These are phyloP conservation scores for Reinhardtius hippoglossoides DNA, from an alignment of 2,113 vertebrate species.

Conservation along the genomic window DNA sequence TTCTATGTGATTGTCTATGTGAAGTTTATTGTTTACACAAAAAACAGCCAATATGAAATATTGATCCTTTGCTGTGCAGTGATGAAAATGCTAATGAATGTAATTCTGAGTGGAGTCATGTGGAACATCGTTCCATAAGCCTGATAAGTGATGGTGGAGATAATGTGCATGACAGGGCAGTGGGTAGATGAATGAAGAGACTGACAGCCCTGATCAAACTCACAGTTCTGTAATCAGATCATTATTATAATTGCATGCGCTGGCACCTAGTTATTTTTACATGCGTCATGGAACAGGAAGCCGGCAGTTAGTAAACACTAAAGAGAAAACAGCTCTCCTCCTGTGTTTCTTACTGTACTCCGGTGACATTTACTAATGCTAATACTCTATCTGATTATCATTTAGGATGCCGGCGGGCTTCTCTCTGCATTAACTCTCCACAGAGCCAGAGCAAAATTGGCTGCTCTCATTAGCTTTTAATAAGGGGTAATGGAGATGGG, in stretches of 20 bases:
- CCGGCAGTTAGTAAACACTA: no score
- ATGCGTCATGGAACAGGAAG: background rate
- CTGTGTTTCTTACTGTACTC: slow-evolving; percentile 35
- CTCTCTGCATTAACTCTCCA: slow-evolving; percentile 48
- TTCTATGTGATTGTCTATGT: background rate
- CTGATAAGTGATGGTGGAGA: background rate
- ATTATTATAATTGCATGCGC: background rate
- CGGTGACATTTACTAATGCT: slow-evolving; percentile 50
- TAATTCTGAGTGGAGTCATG: background rate
- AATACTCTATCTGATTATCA: slow-evolving; percentile 57
- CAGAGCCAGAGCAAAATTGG: slow-evolving; percentile 43
- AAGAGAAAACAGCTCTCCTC: background rate
- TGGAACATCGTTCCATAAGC: background rate
- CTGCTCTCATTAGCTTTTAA: slow-evolving; percentile 69
- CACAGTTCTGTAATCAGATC: background rate
- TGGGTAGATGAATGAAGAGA: background rate
- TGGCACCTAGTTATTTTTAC: background rate
- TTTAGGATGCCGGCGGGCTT: slow-evolving; percentile 41
- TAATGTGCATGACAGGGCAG: no score
- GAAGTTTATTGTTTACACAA: background rate
- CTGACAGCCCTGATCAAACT: no score
- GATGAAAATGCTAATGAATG: slow-evolving; percentile 5
- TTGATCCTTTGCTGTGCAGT: background rate
- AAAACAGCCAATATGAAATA: slow-evolving; percentile 2
- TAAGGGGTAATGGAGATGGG: slow-evolving; percentile 65